Evolutionary conservation across 37 sponge, comb jelly and placozoan species (phyloP).

Genomic region (Crambe crambe): DNA sequence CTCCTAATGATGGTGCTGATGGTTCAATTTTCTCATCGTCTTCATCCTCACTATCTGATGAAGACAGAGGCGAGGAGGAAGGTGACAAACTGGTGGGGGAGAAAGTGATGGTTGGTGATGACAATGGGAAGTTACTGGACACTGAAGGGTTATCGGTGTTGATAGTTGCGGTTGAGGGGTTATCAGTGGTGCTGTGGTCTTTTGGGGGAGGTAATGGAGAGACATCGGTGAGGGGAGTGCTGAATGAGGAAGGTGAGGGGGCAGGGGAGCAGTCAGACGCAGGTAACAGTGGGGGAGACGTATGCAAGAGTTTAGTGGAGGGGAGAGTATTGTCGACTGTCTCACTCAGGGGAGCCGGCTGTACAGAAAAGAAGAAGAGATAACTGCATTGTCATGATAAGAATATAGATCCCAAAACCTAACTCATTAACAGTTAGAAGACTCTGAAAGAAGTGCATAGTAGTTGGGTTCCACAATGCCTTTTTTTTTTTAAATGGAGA

Average conservation of each 20-base stretch:
- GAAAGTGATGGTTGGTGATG: neutral
- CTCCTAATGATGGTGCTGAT: no score
- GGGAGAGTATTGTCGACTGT: slow-evolving; percentile 40
- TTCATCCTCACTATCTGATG: slow-evolving; percentile 32
- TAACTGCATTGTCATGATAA: neutral
- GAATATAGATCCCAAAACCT: neutral
- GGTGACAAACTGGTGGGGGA: neutral
- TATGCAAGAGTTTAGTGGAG: neutral
- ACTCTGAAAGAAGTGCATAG: no score
- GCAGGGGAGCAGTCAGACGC: no score
- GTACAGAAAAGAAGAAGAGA: neutral
- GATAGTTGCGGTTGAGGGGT: neutral
- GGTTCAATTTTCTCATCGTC: slow-evolving; percentile 4
- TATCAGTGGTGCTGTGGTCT: neutral
- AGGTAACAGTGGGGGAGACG: neutral
- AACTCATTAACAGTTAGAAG: no score
- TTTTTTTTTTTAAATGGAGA: no score
- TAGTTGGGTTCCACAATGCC: no score
- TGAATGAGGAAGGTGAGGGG: neutral
- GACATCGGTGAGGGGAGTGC: neutral
- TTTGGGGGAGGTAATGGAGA: neutral
- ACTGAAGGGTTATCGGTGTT: neutral
- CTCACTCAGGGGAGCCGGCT: slow-evolving; percentile 52
- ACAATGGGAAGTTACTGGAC: neutral
- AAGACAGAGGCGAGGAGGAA: neutral